Evolutionary conservation across 2,113 vertebrate species (phyloP).

Genomic region (Tachysurus fulvidraco): DNA sequence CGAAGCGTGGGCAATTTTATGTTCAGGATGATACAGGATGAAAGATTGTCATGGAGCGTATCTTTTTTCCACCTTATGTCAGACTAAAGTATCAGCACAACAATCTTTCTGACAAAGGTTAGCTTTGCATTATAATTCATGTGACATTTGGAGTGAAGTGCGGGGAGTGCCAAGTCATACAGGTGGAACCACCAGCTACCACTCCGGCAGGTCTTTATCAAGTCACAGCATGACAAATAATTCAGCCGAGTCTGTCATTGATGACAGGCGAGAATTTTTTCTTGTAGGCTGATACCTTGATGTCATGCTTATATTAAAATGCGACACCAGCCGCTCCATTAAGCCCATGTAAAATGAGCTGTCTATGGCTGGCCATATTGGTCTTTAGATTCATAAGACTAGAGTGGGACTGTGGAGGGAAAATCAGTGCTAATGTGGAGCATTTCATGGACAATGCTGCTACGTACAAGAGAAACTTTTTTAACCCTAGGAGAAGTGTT

Average conservation of each 20-base stretch:
- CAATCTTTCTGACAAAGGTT: slow-evolving; percentile 68
- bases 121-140: slow-evolving; percentile 71
- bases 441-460: not conserved
- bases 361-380: slow-evolving; percentile 71
- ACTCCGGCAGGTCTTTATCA: slow-evolving; percentile 67
- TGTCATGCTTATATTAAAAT: slow-evolving; percentile 76
- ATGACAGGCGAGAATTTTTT: slow-evolving; percentile 71
- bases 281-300: slow-evolving; percentile 64
- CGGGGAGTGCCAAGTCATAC: slow-evolving; percentile 51
- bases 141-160: slow-evolving; percentile 67
- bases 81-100: slow-evolving; percentile 58
- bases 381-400: slow-evolving; percentile 4
- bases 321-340: slow-evolving; percentile 76
- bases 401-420: not conserved
- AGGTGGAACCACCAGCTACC: slow-evolving; percentile 54
- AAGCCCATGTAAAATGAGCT: slow-evolving; percentile 82
- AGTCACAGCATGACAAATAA: slow-evolving; percentile 76
- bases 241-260: slow-evolving; percentile 72
- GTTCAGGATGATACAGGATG: slow-evolving; percentile 36
- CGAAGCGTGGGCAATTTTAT: slow-evolving; percentile 29
- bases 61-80: slow-evolving; percentile 54
- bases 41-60: slow-evolving; percentile 47
- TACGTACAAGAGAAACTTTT: not conserved
- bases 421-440: not conserved
- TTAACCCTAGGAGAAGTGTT: not conserved